Conservation (phyloP, 1,140 invertebrate species). For the Thaumetopoea pityocampa region DNA sequence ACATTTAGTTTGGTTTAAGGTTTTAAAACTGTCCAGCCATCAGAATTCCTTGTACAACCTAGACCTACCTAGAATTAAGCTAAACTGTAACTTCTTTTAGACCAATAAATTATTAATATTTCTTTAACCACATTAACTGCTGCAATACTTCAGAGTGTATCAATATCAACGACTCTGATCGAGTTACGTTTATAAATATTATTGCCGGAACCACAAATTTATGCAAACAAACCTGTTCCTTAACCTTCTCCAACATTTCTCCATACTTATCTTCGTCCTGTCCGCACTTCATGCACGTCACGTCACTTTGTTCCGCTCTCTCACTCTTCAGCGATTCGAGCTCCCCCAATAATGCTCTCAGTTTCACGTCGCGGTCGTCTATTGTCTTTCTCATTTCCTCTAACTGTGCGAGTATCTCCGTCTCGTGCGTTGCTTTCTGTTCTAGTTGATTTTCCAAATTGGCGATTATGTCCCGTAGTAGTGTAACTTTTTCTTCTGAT, state of each 20-base stretch:
- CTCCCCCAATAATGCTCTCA: conserved; percentile 52
- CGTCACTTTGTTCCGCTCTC: conserved; percentile 39
- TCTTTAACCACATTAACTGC: too few species aligned
- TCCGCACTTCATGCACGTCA: conserved; percentile 34
- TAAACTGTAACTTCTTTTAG: too few species aligned
- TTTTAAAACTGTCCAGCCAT: too few species aligned
- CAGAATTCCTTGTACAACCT: too few species aligned
- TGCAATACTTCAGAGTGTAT: too few species aligned
- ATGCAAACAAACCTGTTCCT: conserved; percentile 45
- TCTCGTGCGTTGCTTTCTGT: conserved; percentile 76
- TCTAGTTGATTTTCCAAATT: conserved; percentile 85
- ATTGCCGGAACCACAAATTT: background rate
- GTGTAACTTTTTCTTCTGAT: conserved; percentile 82
- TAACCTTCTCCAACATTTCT: conserved; percentile 41
- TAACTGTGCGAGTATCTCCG: conserved; percentile 53
- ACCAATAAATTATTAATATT: too few species aligned
- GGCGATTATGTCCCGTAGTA: conserved; percentile 84
- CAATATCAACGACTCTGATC: background rate
- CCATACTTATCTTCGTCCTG: conserved; percentile 37
- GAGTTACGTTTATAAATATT: conserved; percentile 30
- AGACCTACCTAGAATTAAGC: too few species aligned
- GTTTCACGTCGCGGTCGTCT: conserved; percentile 64
- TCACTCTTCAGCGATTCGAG: conserved; percentile 57
- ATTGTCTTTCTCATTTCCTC: conserved; percentile 55
- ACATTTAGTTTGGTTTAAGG: too few species aligned